phyloP scores from a whole-genome alignment of 1,140 invertebrate species.

The Ditylenchus dipsaci region DNA sequence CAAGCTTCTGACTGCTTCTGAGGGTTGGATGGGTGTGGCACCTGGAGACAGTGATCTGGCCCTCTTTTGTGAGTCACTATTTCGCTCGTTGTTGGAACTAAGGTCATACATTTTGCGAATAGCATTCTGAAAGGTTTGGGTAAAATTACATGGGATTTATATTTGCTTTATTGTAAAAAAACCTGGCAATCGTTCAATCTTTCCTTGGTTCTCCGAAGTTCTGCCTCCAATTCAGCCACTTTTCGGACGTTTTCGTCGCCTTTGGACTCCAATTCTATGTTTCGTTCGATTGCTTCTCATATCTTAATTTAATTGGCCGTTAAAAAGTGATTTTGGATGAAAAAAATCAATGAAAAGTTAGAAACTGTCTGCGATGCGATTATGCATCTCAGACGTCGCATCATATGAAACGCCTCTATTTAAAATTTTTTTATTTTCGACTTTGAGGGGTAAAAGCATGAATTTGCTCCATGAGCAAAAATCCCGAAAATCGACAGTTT shows the following conservation, averaged over 20 bases:
- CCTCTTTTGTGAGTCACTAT: slow-evolving; percentile 38
- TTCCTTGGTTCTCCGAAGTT: slow-evolving; percentile 49
- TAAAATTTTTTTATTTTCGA: too few relatives aligned
- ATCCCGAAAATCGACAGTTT: too few relatives aligned
- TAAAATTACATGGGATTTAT: neutral
- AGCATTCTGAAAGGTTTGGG: slow-evolving; percentile 28
- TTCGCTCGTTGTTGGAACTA: slow-evolving; percentile 31
- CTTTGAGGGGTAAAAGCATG: too few relatives aligned
- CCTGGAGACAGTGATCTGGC: slow-evolving; percentile 54
- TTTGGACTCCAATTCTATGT: slow-evolving; percentile 55
- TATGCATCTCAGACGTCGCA: too few relatives aligned
- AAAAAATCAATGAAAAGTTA: too few relatives aligned
- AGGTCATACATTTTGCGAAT: slow-evolving; percentile 52
- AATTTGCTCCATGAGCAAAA: too few relatives aligned
- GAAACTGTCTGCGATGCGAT: too few relatives aligned
- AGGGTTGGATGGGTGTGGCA: slow-evolving; percentile 40
- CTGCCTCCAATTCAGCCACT: slow-evolving; percentile 51
- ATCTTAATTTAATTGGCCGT: slow-evolving; percentile 15
- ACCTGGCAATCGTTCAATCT: slow-evolving; percentile 47
- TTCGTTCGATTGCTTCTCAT: slow-evolving; percentile 57
- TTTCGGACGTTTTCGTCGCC: slow-evolving; percentile 55
- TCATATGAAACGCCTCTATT: too few relatives aligned
- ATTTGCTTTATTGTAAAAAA: neutral
- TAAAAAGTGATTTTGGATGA: too few relatives aligned
- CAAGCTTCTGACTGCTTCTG: slow-evolving; percentile 49